Evolutionary conservation across 2,113 vertebrate species (phyloP).

Genomic region (Choloepus hoffmanni): DNA sequence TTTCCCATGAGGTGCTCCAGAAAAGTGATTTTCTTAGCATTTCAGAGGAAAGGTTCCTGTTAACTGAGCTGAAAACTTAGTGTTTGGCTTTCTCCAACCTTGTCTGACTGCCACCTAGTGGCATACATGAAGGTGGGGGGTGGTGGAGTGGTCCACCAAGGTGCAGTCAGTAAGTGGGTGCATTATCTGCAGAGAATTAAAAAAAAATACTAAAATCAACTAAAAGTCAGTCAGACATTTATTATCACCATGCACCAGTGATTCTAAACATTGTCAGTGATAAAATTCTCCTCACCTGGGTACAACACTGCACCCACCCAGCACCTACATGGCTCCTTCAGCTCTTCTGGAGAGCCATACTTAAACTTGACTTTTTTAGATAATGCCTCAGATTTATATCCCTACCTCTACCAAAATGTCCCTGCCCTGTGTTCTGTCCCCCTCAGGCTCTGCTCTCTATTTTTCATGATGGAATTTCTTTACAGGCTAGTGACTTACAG

Average conservation of each 20-base stretch:
- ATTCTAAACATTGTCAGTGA: not conserved
- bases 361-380: conserved; percentile 20
- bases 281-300: conserved; percentile 3
- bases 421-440: not conserved
- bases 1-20: conserved; percentile 55
- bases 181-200: not conserved
- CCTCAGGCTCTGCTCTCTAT: not conserved
- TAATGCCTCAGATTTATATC: conserved; percentile 14
- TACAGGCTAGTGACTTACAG: not conserved
- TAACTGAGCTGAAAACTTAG: conserved; percentile 2
- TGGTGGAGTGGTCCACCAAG: not conserved
- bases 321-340: not conserved
- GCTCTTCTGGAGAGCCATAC: not conserved
- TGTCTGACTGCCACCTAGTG: conserved; percentile 69
- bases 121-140: not conserved
- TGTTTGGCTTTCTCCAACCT: conserved; percentile 54
- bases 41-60: conserved; percentile 21
- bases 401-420: not conserved
- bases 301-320: not conserved
- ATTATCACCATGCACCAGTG: not conserved
- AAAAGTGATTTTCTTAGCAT: conserved; percentile 67
- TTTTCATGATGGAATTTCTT: conserved; percentile 33
- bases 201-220: conserved; percentile 20
- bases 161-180: not conserved
- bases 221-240: conserved; percentile 17